Conservation (phyloP, 2,113 vertebrate genomes). For the Hippocampus barbouri region DNA sequence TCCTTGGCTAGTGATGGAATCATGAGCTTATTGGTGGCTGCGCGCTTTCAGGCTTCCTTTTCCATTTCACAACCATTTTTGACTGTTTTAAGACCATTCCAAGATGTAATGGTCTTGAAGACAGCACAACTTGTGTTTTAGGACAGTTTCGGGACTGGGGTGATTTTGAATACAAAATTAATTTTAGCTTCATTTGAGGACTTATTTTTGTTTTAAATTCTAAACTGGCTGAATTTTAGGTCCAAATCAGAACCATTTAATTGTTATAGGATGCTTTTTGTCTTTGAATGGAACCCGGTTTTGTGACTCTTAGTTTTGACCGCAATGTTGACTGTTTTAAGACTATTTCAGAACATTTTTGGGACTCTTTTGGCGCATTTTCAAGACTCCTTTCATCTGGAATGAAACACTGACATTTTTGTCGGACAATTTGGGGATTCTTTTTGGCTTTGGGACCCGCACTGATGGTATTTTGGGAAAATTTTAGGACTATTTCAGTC, state of each 20-base stretch:
- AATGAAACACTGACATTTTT: background rate
- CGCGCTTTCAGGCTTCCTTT: background rate
- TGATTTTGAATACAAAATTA: background rate
- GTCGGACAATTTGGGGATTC: background rate
- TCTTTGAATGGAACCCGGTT: too few relatives aligned
- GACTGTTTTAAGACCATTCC: background rate
- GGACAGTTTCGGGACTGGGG: background rate
- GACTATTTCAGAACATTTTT: background rate
- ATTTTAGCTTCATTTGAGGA: background rate
- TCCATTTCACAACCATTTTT: background rate
- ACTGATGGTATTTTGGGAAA: too few relatives aligned
- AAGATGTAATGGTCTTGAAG: background rate
- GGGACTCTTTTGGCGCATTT: background rate
- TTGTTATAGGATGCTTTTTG: too few relatives aligned
- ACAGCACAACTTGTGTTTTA: background rate
- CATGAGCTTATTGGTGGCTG: background rate
- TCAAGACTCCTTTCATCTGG: background rate
- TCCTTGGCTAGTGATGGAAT: too few relatives aligned
- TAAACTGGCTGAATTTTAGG: too few relatives aligned
- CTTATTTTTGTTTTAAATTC: too few relatives aligned
- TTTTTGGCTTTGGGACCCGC: background rate
- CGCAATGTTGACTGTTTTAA: background rate
- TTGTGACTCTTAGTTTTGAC: background rate
- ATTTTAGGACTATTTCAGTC: too few relatives aligned
- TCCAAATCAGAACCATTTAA: too few relatives aligned